phyloP scores from a whole-genome alignment of 2,797 vertebrate species.

The Gambelia wislizenii region DNA sequence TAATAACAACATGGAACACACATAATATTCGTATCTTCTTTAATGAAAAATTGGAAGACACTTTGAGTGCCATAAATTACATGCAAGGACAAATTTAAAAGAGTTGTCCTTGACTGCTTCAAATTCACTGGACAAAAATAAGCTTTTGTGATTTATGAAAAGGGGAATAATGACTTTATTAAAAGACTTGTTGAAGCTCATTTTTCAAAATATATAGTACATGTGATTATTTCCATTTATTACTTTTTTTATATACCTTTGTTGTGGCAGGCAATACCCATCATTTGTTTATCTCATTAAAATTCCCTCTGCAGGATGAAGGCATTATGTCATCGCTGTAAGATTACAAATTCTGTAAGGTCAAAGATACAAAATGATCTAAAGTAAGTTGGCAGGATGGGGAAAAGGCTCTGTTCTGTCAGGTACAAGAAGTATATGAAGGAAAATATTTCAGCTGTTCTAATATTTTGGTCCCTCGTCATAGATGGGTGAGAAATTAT shows the following conservation, averaged over 20 bases:
- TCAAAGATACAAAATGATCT: slow-evolving; percentile 24
- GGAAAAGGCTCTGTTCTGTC: not conserved
- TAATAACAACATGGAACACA: slow-evolving; percentile 37
- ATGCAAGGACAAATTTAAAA: slow-evolving; percentile 64
- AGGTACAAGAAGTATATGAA: not conserved
- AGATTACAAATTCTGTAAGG: slow-evolving; percentile 38
- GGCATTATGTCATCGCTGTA: slow-evolving; percentile 42
- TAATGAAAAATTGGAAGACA: slow-evolving; percentile 47
- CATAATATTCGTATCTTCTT: slow-evolving; percentile 34
- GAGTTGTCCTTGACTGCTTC: slow-evolving; percentile 59
- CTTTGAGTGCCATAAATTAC: slow-evolving; percentile 47
- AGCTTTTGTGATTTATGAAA: slow-evolving; percentile 65
- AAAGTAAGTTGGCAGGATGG: slow-evolving; percentile 16
- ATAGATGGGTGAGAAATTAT: not conserved
- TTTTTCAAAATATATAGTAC: slow-evolving; percentile 69
- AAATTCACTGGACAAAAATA: slow-evolving; percentile 55
- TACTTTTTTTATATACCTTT: slow-evolving; percentile 51
- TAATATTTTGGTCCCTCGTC: not conserved
- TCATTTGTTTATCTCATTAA: slow-evolving; percentile 66
- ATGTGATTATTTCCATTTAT: slow-evolving; percentile 59
- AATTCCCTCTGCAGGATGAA: slow-evolving; percentile 46
- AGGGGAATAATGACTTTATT: slow-evolving; percentile 67
- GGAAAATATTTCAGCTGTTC: slow-evolving; percentile 5
- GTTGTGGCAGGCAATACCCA: slow-evolving; percentile 43
- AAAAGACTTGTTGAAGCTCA: slow-evolving; percentile 59